Conservation (phyloP, 2,888 invertebrate genomes). For the Troides helena region DNA sequence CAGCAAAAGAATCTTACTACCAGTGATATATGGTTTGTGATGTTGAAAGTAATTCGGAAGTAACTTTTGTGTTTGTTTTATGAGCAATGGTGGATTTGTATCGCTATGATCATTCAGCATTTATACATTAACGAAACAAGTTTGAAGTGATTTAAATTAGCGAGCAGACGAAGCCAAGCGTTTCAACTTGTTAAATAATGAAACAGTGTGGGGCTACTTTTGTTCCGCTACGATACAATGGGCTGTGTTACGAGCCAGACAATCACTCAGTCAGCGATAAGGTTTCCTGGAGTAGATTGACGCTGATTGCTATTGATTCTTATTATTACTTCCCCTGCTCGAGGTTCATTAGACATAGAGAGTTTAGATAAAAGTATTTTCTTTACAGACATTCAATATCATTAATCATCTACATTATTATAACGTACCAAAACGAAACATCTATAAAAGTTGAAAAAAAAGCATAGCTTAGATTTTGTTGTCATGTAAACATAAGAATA, state of each 20-base stretch:
- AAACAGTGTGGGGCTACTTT: constrained; percentile 28
- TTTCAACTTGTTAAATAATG: constrained; percentile 26
- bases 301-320: constrained; percentile 69
- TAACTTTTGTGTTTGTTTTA: neutral
- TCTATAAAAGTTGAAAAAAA: neutral
- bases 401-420: neutral
- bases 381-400: neutral
- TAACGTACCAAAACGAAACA: neutral
- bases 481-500: constrained; percentile 23
- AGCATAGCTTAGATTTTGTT: constrained; percentile 26
- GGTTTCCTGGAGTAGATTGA: constrained; percentile 75
- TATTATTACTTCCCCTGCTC: constrained; percentile 45
- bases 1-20: too few relatives aligned
- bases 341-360: constrained; percentile 41
- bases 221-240: constrained; percentile 28
- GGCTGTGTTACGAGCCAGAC: constrained; percentile 35
- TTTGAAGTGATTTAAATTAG: constrained; percentile 12
- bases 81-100: neutral
- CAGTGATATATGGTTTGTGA: too few relatives aligned
- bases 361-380: neutral
- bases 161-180: constrained; percentile 17
- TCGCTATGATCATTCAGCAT: neutral
- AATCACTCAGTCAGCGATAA: constrained; percentile 61
- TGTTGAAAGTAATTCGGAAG: too few relatives aligned
- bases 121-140: constrained; percentile 9